Evolutionary conservation across 1,140 invertebrate species (phyloP).

Genomic region (Macrotrachela quadricornifera): DNA sequence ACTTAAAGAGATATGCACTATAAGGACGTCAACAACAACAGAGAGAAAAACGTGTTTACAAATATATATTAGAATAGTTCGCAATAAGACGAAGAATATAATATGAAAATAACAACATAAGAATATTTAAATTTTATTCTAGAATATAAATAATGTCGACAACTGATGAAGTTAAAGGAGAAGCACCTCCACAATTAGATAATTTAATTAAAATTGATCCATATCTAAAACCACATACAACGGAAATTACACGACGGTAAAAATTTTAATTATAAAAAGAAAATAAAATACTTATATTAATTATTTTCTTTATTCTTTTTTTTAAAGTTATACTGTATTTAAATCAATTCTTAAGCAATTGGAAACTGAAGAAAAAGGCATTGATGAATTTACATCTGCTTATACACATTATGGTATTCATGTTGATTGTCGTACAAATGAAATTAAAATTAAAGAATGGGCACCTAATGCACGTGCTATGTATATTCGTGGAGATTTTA

Average conservation of each 20-base stretch:
- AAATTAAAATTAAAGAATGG: slow-evolving; percentile 67
- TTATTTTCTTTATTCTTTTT: too few species aligned
- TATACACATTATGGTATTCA: slow-evolving; percentile 76
- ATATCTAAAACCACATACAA: slow-evolving; percentile 59
- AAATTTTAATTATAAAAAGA: slow-evolving; percentile 59
- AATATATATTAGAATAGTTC: too few species aligned
- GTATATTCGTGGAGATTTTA: slow-evolving; percentile 81
- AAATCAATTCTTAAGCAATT: slow-evolving; percentile 40
- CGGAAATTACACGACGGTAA: slow-evolving; percentile 67
- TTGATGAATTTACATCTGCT: slow-evolving; percentile 59
- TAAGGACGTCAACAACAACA: too few species aligned
- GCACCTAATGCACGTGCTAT: slow-evolving; percentile 70
- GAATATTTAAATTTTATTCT: too few species aligned
- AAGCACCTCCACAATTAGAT: slow-evolving; percentile 23
- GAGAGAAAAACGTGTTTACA: too few species aligned
- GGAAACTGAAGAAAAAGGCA: slow-evolving; percentile 46
- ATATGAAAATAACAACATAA: too few species aligned
- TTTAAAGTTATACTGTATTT: too few species aligned
- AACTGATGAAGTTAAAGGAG: background rate
- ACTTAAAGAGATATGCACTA: too few species aligned
- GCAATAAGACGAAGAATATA: too few species aligned
- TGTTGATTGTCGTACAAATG: slow-evolving; percentile 49
- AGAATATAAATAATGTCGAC: background rate
- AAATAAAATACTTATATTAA: too few species aligned
- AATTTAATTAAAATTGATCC: slow-evolving; percentile 52